A percentile compares a stretch with the other conserved stretches of the same genome.
Conservation (phyloP, 2,797 vertebrate genomes). For the Pelobates cultripes region DNA sequence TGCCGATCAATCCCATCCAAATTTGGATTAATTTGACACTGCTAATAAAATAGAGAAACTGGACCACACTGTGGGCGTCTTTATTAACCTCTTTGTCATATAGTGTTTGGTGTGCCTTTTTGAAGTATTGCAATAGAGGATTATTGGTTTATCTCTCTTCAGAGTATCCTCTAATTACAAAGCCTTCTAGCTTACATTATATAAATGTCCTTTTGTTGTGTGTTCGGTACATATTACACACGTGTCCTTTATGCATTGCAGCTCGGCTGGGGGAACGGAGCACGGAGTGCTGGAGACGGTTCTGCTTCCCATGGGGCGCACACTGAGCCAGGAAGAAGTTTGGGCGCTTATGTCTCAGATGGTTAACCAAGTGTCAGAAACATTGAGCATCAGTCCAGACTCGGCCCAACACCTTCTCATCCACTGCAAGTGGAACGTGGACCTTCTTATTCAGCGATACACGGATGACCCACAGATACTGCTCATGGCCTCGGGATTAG, state of each 20-base stretch:
- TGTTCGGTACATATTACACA: too few relatives aligned
- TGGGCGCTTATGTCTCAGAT: conserved; percentile 87
- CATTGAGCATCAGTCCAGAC: conserved; percentile 82
- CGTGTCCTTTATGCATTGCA: conserved; percentile 7
- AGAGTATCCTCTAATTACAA: too few relatives aligned
- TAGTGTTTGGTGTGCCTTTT: too few relatives aligned
- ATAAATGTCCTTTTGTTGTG: too few relatives aligned
- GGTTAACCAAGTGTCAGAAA: conserved; percentile 85
- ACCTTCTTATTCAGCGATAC: conserved; percentile 86
- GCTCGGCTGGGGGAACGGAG: conserved; percentile 62
- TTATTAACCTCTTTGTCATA: too few relatives aligned
- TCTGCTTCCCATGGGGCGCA: conserved; percentile 87
- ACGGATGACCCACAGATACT: conserved; percentile 81
- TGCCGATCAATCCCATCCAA: too few relatives aligned
- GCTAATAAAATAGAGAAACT: too few relatives aligned
- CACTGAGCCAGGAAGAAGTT: conserved; percentile 89
- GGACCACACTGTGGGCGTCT: too few relatives aligned
- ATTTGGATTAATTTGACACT: too few relatives aligned
- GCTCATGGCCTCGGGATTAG: conserved; percentile 82
- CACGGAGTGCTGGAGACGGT: conserved; percentile 83
- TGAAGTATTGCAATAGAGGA: too few relatives aligned
- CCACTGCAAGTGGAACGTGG: conserved; percentile 90
- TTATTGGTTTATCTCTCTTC: too few relatives aligned
- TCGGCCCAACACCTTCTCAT: conserved; percentile 86
- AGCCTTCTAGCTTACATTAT: too few relatives aligned